Conservation (phyloP, 2,888 invertebrate genomes). For the Drosophila mimetica region DNA sequence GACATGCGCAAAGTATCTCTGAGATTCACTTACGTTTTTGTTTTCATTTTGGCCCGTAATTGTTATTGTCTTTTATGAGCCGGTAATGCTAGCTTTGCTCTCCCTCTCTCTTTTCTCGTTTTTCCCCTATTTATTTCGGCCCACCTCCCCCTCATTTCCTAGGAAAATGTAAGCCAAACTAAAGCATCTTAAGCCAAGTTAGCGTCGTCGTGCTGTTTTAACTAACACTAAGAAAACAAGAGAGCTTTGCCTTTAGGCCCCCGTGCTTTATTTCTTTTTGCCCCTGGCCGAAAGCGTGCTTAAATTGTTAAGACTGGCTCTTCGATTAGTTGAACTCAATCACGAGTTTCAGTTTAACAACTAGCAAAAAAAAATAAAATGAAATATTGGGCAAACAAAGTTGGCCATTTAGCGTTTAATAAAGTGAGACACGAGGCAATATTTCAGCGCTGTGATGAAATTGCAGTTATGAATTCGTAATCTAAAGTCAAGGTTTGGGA, state of each 20-base stretch:
- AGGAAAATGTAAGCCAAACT: constrained; percentile 66
- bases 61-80: constrained; percentile 71
- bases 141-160: not conserved
- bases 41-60: constrained; percentile 53
- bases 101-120: constrained; percentile 12
- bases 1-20: constrained; percentile 29
- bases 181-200: constrained; percentile 52
- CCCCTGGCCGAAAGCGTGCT: constrained; percentile 46
- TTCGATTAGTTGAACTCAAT: constrained; percentile 40
- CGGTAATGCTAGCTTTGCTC: constrained; percentile 51
- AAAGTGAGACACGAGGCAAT: constrained; percentile 22
- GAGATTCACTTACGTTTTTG: constrained; percentile 51
- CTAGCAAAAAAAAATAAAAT: constrained; percentile 51
- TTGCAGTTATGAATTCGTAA: constrained; percentile 22
- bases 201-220: constrained; percentile 31
- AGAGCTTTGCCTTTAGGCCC: constrained; percentile 10
- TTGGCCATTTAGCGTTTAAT: constrained; percentile 40
- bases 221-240: constrained; percentile 40
- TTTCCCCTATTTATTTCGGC: not conserved
- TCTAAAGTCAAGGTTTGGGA: constrained; percentile 1
- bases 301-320: constrained; percentile 60
- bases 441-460: constrained; percentile 20
- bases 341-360: constrained; percentile 74
- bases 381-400: constrained; percentile 56
- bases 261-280: not conserved